Evolutionary conservation across 2,888 invertebrate genomes (phyloP).

Genomic region (Thumatha senex): DNA sequence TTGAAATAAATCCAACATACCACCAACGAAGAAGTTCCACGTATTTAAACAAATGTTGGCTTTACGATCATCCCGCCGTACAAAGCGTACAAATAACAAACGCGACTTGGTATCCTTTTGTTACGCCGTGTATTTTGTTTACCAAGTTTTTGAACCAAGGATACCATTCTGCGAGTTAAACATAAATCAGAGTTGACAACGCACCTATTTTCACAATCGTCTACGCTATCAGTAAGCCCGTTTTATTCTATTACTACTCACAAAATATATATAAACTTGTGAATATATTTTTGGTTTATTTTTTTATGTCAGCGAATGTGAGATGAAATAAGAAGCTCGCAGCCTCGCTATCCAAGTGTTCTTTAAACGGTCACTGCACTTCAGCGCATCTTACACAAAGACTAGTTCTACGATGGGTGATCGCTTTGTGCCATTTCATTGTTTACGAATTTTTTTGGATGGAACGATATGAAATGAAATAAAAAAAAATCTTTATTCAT

Average conservation of each 20-base stretch:
- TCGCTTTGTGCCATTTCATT: too few relatives aligned
- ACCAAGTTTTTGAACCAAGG: conserved; percentile 48
- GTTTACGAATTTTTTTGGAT: too few relatives aligned
- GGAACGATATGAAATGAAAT: too few relatives aligned
- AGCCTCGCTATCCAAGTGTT: too few relatives aligned
- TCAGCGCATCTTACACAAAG: too few relatives aligned
- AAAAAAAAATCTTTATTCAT: too few relatives aligned
- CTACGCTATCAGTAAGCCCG: conserved; percentile 28
- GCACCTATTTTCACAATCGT: conserved; percentile 55
- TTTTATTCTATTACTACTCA: neutral
- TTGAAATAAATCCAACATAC: conserved; percentile 17
- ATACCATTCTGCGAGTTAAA: conserved; percentile 41
- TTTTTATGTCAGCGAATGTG: too few relatives aligned
- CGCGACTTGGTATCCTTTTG: conserved; percentile 36
- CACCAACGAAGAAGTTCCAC: conserved; percentile 15
- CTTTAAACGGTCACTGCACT: too few relatives aligned
- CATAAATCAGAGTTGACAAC: conserved; percentile 51
- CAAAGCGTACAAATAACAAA: conserved; percentile 36
- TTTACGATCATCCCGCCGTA: conserved; percentile 20
- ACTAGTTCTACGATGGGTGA: too few relatives aligned
- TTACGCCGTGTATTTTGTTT: conserved; percentile 38
- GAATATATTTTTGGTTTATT: neutral
- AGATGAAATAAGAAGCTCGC: too few relatives aligned
- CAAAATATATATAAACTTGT: neutral
- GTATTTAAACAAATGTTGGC: conserved; percentile 36